Percentiles rank a stretch among this genome's conserved stretches.
phyloP scores from a whole-genome alignment of 2,888 invertebrate species.

The Lithophane semibrunnea region DNA sequence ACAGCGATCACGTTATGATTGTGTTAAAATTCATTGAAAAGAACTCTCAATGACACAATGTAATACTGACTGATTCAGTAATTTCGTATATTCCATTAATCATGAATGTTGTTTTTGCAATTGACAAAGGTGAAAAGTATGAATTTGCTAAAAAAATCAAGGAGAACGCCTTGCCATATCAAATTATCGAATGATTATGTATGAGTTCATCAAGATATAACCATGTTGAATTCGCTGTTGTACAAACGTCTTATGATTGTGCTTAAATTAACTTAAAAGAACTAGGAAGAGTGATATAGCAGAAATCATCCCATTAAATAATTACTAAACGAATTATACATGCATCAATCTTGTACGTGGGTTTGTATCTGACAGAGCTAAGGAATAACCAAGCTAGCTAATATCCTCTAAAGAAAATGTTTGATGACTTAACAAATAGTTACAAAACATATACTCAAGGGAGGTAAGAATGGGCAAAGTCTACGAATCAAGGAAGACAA shows the following conservation, averaged over 20 bases:
- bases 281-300: background rate
- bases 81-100: background rate
- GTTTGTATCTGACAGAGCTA: conserved; percentile 7
- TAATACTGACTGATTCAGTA: background rate
- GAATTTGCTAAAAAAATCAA: conserved; percentile 19
- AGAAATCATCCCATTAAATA: conserved; percentile 14
- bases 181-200: conserved; percentile 16
- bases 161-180: background rate
- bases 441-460: background rate
- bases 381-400: conserved; percentile 1
- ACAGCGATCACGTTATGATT: background rate
- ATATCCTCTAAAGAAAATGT: conserved; percentile 13
- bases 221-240: conserved; percentile 4
- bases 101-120: background rate
- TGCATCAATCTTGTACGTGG: conserved; percentile 4
- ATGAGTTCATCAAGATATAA: conserved; percentile 8
- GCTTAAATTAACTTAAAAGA: conserved; percentile 1
- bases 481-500: conserved; percentile 8
- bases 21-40: conserved; percentile 3
- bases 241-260: conserved; percentile 1
- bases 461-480: background rate
- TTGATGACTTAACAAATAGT: conserved; percentile 24
- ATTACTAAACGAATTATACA: conserved; percentile 7
- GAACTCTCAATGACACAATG: background rate
- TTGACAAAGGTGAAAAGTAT: conserved; percentile 7